phyloP scores from a whole-genome alignment of 1,140 invertebrate genomes.

The Zaprionus africanus region DNA sequence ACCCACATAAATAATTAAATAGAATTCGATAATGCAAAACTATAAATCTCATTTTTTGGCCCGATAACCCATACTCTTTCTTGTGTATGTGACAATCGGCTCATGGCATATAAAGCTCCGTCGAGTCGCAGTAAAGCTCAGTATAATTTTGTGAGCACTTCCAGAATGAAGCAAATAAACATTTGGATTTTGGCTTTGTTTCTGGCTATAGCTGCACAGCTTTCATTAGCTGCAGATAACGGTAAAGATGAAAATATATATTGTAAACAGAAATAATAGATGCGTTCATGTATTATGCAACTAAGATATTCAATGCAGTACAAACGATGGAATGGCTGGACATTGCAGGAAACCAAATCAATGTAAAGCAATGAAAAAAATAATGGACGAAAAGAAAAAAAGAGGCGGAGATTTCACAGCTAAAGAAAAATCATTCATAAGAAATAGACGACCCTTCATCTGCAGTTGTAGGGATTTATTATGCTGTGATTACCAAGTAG shows the following conservation, averaged over 20 bases:
- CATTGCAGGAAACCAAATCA: not conserved
- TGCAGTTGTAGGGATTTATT: too few species aligned
- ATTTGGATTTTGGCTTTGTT: not conserved
- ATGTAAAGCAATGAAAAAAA: not conserved
- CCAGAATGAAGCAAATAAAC: constrained; percentile 1
- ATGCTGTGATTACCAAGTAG: constrained; percentile 23
- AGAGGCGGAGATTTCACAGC: not conserved
- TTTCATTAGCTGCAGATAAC: not conserved
- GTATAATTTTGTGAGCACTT: not conserved
- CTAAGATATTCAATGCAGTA: not conserved
- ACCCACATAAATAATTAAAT: too few species aligned
- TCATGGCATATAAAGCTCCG: not conserved
- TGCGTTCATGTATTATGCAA: too few species aligned
- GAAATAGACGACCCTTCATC: too few species aligned
- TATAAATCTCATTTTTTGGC: too few species aligned
- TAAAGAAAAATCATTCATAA: too few species aligned
- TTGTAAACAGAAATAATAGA: too few species aligned
- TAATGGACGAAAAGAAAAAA: not conserved
- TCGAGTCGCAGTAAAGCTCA: not conserved
- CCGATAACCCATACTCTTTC: too few species aligned
- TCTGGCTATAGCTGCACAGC: not conserved
- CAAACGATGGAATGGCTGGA: constrained; percentile 2
- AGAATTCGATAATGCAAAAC: too few species aligned
- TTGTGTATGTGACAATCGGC: too few species aligned
- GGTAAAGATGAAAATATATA: not conserved